Base-by-base conservation (phyloP, 53 echinoderm and acorn worm genomes). In the Holothuria leucospilota region DNA sequence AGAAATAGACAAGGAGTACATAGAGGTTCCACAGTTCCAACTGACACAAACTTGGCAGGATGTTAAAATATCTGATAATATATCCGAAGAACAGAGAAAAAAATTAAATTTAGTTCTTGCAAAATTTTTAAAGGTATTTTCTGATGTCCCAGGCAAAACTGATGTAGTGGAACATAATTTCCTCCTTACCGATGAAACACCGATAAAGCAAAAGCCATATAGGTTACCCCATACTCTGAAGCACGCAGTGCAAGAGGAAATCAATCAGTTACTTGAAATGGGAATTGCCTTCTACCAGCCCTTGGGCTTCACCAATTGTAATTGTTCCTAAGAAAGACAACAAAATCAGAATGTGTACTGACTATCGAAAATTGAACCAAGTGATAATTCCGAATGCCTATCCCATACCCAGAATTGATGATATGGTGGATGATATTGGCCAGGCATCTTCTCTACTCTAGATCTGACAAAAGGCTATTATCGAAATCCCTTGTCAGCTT, bases 401-500 rank as follows among this genome's bases (percentile, higher is more conserved):
- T 23, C 40, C 14, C 23, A 41, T 74, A 21, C 74, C 74, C 20
- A 49, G 74, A 74, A 74, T 74, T 16, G 74, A 49, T 74, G 74
- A 71, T 39, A 38, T 71, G 40, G 40, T 71, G 30, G 72, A 71
- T 46, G 46, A 46, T 46, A 46, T 46, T 46, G 46, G 46, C 46
- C 46, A 11, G 46, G 46, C 46, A 46, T 46, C 46, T 84, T 94
- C 15, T 82, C 88, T 4, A 94, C 91, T 8, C 41, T 94, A 21
- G 91, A 94, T 69, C 49, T 91, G 20, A 90, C 93, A 52, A 93
- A 93, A 77, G 92, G 94, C 2, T 94, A 87, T 66, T 90, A 77
- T 56, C 94, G 87, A 28, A 85, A 92, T 46, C 88, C 87, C 13
- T 71, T 94, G 11, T 81, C 79, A 0, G 34, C 61, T 39, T 18